Evolutionary conservation across 1,140 invertebrate species (phyloP), one percentile per base, ranked within the genome.

Genomic region (Arctopsyche grandis): DNA sequence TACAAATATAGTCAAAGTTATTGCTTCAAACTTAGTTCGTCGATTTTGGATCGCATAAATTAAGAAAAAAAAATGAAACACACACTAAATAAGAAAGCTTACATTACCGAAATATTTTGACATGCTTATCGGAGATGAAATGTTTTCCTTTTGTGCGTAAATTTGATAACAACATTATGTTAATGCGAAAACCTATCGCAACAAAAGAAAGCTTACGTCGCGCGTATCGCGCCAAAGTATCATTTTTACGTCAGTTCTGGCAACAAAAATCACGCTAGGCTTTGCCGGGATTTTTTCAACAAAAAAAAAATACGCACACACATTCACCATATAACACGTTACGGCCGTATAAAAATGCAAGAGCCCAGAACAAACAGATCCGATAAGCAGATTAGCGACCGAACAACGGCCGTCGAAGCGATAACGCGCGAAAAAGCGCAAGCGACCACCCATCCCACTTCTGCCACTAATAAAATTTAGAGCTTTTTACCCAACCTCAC

Each of bases 351-450:
- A 38, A 60, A 60, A 60, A 60, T 60, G 56, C 56, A 60, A 60
- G 56, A 60, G 56, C 56, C 56, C 56, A 60, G 16, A 60, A 21
- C 21, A 66, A 26, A 66, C 24, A 66, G 63, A 66, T 66, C 63
- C 63, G 63, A 66, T 66, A 66, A 66, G 24, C 63, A 66, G 63
- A 66, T 66, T 26, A 66, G 21, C 56, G 56, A 19, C 48, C 56
- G 56, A 60, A 38, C 29, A 38, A 38, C 29, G 29, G 29, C 29
- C 29, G 29, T 38, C 16, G 21, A 21, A 9, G 56, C 56, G 56
- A 60, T 19, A 60, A 21, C 14, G 29, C 56, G 14, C 56, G 29
- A 38, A 38, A 38, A 38, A 38, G 29, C 29, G 29, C 29, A 38
- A 38, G 29, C 29, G n/a, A n/a, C n/a, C n/a, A n/a, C n/a, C n/a